A percentile compares a stretch with the other conserved stretches of the same genome.
Conservation (phyloP, 2,888 invertebrate genomes). For the Oscheius sp. region DNA sequence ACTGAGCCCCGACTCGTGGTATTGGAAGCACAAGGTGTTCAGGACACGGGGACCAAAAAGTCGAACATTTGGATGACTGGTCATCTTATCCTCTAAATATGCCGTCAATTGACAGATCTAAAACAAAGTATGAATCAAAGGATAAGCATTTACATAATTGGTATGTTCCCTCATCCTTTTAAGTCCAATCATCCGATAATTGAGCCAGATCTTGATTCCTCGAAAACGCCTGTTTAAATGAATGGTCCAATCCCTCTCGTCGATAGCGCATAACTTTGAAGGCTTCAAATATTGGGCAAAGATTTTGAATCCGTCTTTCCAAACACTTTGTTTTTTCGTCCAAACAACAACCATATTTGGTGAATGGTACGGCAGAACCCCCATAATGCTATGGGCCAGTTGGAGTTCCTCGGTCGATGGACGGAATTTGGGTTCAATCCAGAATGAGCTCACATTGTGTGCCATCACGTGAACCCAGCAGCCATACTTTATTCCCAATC, state of each 20-base stretch:
- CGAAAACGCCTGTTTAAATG: conserved; percentile 19
- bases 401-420: background rate
- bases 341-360: conserved; percentile 9
- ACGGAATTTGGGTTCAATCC: conserved; percentile 9
- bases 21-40: background rate
- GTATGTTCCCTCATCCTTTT: conserved; percentile 4
- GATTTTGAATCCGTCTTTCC: conserved; percentile 14
- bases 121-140: too few species aligned
- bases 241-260: conserved; percentile 15
- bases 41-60: conserved; percentile 12
- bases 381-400: conserved; percentile 7
- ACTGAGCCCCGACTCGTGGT: background rate
- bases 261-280: conserved; percentile 15
- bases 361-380: conserved; percentile 5
- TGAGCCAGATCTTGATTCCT: conserved; percentile 8
- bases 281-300: conserved; percentile 20
- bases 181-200: conserved; percentile 17
- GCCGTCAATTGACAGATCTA: conserved; percentile 4
- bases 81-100: background rate
- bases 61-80: background rate
- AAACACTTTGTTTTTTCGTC: conserved; percentile 1
- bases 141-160: background rate
- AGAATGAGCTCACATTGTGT: conserved; percentile 15
- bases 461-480: conserved; percentile 18
- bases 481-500: conserved; percentile 1